Conservation (phyloP, 2,113 vertebrate genomes). For the Phalacrocorax aristotelis region DNA sequence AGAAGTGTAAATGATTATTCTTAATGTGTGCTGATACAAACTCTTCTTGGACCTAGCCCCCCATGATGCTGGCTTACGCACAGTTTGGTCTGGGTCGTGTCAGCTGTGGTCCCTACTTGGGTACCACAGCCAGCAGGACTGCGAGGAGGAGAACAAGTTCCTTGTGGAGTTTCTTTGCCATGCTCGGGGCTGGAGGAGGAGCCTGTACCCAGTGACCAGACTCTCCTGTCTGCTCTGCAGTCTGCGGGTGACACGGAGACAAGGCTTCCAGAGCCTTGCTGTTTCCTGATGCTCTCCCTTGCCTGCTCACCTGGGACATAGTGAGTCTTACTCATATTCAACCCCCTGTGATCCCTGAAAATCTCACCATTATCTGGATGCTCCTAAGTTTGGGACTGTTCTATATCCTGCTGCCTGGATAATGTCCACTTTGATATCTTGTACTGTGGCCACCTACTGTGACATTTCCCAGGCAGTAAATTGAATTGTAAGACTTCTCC, state of each 20-base stretch:
- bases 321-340: background rate
- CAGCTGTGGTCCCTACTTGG: background rate
- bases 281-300: background rate
- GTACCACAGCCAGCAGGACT: background rate
- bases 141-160: background rate
- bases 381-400: background rate
- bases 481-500: background rate
- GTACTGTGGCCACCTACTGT: background rate
- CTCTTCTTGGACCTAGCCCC: background rate
- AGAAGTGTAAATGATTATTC: background rate
- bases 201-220: accelerated
- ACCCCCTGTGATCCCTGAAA: background rate
- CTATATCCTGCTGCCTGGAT: background rate
- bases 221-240: background rate
- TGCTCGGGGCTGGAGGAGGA: background rate
- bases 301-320: background rate
- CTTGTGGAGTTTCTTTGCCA: accelerated
- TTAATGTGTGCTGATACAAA: background rate
- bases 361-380: background rate
- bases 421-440: background rate
- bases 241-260: background rate
- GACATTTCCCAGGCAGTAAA: background rate
- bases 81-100: accelerated
- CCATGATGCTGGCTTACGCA: accelerated
- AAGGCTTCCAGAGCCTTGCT: background rate